Percentiles rank a stretch among this genome's conserved stretches.
These are phyloP conservation scores for Peromyscus nudipes DNA, from an alignment of 2,797 vertebrate genomes.

Conservation along the genomic window DNA sequence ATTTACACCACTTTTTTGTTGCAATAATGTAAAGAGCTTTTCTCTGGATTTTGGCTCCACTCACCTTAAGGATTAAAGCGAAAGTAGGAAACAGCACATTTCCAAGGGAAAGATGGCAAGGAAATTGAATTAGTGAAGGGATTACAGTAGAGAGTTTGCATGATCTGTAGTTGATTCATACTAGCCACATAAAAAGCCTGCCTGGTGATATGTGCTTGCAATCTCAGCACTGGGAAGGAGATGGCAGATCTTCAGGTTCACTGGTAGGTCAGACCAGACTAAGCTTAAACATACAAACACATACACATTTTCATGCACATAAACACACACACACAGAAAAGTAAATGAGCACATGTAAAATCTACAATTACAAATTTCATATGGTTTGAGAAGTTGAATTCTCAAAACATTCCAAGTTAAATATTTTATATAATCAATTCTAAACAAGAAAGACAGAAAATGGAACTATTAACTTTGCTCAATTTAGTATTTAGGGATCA, in stretches of 20 bases:
- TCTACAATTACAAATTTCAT: neutral
- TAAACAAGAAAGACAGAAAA: conserved; percentile 50
- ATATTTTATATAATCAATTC: conserved; percentile 29
- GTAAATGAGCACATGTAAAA: neutral
- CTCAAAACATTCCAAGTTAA: neutral
- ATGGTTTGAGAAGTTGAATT: neutral
- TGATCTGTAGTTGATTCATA: neutral
- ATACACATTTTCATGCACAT: neutral
- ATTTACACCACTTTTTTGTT: conserved; percentile 59
- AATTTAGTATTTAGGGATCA: neutral
- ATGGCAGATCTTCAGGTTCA: neutral
- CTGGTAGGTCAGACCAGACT: neutral
- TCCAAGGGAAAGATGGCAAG: neutral
- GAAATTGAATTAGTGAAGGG: neutral
- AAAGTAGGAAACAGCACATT: neutral
- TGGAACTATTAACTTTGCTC: conserved; percentile 65
- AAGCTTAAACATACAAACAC: neutral
- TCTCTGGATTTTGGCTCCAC: neutral
- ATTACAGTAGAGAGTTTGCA: neutral
- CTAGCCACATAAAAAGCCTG: neutral
- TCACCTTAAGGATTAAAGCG: neutral
- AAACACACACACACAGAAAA: neutral
- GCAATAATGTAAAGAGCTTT: neutral
- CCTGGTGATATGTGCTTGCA: neutral
- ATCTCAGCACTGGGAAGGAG: neutral